phyloP scores from a whole-genome alignment of 2,888 invertebrate species.

The Dioctria linearis region DNA sequence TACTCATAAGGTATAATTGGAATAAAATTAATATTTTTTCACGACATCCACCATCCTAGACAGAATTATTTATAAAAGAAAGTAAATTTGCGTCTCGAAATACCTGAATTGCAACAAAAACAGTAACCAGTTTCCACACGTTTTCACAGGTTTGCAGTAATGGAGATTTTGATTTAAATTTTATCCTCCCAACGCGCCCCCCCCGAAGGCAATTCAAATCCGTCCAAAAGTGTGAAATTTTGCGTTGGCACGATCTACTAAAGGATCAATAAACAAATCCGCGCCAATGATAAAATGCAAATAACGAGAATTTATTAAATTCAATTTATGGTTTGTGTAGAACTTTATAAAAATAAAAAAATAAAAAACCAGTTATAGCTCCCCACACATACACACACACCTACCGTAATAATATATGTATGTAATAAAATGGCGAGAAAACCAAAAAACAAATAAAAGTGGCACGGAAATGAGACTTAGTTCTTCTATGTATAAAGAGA shows the following conservation, averaged over 20 bases:
- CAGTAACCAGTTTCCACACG: neutral
- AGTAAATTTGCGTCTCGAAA: conserved; percentile 1
- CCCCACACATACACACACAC: conserved; percentile 36
- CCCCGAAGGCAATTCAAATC: conserved; percentile 6
- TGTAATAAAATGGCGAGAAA: conserved; percentile 18
- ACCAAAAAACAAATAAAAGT: neutral
- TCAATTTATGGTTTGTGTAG: neutral
- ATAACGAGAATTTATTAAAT: conserved; percentile 35
- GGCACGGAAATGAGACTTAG: conserved; percentile 32
- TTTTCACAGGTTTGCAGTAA: neutral
- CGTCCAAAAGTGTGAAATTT: neutral
- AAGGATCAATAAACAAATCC: conserved; percentile 29
- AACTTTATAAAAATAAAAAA: neutral
- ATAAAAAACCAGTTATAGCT: conserved; percentile 7
- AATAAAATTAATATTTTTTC: neutral
- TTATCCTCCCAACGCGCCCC: too few species aligned
- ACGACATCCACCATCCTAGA: too few species aligned
- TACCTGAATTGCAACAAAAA: neutral
- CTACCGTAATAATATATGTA: neutral
- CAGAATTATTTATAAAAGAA: neutral
- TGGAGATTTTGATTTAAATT: too few species aligned
- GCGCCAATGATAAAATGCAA: conserved; percentile 31
- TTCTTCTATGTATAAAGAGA: conserved; percentile 21
- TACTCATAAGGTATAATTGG: too few species aligned
- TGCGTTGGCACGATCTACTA: conserved; percentile 33